These are phyloP conservation scores for Orchestes rusci DNA, from an alignment of 2,888 invertebrate species.

Conservation along the genomic window DNA sequence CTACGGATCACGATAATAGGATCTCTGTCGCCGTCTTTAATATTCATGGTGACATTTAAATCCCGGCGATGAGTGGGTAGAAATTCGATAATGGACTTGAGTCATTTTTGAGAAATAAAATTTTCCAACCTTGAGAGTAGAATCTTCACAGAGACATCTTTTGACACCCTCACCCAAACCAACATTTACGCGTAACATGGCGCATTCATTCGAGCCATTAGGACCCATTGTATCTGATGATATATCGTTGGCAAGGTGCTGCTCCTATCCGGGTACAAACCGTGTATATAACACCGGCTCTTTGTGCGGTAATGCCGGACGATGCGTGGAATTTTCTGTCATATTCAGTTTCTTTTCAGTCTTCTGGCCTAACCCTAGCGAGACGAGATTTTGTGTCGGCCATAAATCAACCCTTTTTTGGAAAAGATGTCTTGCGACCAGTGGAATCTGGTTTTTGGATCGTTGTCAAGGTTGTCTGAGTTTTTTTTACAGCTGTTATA, in stretches of 20 bases:
- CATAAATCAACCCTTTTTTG: constrained; percentile 18
- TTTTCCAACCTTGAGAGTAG: no score
- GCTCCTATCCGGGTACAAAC: constrained; percentile 39
- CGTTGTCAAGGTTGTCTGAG: no score
- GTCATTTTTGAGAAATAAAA: constrained; percentile 3
- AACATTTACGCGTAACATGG: constrained; percentile 38
- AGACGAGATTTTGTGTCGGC: constrained; percentile 10
- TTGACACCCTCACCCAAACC: not conserved
- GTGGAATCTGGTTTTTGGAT: no score
- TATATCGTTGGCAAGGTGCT: constrained; percentile 44
- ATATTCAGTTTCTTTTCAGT: constrained; percentile 16
- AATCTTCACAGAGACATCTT: no score
- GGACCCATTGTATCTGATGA: constrained; percentile 43
- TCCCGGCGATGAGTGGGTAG: not conserved
- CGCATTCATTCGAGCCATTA: constrained; percentile 44
- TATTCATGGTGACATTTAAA: constrained; percentile 14
- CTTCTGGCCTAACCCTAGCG: constrained; percentile 15
- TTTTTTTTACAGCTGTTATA: no score
- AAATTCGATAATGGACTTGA: not conserved
- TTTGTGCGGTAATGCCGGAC: constrained; percentile 33
- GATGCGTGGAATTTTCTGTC: constrained; percentile 36
- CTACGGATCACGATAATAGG: constrained; percentile 19
- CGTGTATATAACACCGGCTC: constrained; percentile 41
- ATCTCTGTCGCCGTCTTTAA: constrained; percentile 15
- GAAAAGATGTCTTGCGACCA: constrained; percentile 7